Conservation (phyloP, 2,113 vertebrate genomes). For the Pseudolaguvia tuberculata region DNA sequence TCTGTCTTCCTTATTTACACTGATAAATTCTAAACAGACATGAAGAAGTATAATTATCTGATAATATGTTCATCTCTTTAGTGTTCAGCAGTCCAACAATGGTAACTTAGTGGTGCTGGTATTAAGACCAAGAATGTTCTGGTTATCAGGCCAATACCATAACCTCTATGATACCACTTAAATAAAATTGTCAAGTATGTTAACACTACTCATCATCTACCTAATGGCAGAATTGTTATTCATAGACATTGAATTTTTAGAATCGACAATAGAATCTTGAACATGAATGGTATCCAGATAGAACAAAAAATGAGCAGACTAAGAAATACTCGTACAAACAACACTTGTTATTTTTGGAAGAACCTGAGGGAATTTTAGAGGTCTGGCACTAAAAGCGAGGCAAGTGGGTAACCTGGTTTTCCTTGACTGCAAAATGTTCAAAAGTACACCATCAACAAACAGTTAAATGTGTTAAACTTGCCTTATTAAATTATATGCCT, state of each 20-base stretch:
- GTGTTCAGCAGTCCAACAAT: too few species aligned
- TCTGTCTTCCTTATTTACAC: background rate
- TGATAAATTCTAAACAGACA: too few species aligned
- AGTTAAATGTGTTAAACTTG: background rate
- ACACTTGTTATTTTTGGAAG: constrained; percentile 61
- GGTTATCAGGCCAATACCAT: too few species aligned
- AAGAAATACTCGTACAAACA: constrained; percentile 8
- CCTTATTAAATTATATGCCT: background rate
- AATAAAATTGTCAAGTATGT: background rate
- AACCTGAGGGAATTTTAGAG: constrained; percentile 51
- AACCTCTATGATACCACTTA: background rate
- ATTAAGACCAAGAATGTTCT: too few species aligned
- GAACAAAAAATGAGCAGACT: background rate
- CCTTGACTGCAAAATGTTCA: constrained; percentile 56
- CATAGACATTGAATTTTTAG: background rate
- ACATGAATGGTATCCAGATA: background rate
- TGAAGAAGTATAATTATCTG: too few species aligned
- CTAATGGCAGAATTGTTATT: constrained; percentile 20
- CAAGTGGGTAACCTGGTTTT: constrained; percentile 75
- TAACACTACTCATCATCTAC: constrained; percentile 24
- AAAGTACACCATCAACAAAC: constrained; percentile 33
- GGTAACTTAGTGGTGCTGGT: too few species aligned
- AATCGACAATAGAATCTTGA: background rate
- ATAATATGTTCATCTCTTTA: too few species aligned
- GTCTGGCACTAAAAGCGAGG: constrained; percentile 57